phyloP scores from a whole-genome alignment of 2,797 vertebrate species.

The Amniataba percoides region DNA sequence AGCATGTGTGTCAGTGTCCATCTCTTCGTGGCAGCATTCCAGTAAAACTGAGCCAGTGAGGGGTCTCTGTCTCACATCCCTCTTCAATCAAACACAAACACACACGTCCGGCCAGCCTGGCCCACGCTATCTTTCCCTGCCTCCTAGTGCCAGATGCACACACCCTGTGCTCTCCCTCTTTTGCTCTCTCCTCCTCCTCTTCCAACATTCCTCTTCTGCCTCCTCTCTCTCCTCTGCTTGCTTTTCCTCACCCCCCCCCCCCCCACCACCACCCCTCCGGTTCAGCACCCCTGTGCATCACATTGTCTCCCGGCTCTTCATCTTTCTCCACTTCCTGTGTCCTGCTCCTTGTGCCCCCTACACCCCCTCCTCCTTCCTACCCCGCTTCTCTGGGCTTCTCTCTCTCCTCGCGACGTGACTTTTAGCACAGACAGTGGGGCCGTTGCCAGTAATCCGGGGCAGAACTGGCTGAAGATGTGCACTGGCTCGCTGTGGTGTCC shows the following conservation, averaged over 20 bases:
- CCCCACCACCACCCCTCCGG: constrained; percentile 49
- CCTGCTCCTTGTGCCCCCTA: constrained; percentile 84
- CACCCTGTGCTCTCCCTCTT: constrained; percentile 78
- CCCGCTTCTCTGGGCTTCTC: constrained; percentile 68
- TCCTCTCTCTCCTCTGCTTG: constrained; percentile 67
- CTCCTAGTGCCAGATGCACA: constrained; percentile 87
- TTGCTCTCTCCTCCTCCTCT: constrained; percentile 64
- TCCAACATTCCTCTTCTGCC: constrained; percentile 74
- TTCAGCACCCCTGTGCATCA: constrained; percentile 82
- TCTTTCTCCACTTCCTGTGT: constrained; percentile 88
- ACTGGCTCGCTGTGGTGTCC: constrained; percentile 56
- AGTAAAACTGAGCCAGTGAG: constrained; percentile 83
- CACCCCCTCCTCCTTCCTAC: constrained; percentile 78
- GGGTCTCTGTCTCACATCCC: constrained; percentile 89
- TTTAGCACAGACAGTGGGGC: constrained; percentile 84
- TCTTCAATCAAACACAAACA: constrained; percentile 91
- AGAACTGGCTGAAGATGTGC: constrained; percentile 80
- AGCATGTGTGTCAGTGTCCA: constrained; percentile 74
- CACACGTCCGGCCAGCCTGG: constrained; percentile 89
- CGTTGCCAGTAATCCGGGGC: constrained; percentile 84
- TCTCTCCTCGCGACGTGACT: constrained; percentile 87
- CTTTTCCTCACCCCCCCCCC: constrained; percentile 40
- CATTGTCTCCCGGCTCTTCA: constrained; percentile 86
- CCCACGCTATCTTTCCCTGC: constrained; percentile 87
- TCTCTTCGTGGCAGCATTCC: constrained; percentile 84